phyloP scores from a whole-genome alignment of 2,888 invertebrate genomes.

The Thecophora atra region DNA sequence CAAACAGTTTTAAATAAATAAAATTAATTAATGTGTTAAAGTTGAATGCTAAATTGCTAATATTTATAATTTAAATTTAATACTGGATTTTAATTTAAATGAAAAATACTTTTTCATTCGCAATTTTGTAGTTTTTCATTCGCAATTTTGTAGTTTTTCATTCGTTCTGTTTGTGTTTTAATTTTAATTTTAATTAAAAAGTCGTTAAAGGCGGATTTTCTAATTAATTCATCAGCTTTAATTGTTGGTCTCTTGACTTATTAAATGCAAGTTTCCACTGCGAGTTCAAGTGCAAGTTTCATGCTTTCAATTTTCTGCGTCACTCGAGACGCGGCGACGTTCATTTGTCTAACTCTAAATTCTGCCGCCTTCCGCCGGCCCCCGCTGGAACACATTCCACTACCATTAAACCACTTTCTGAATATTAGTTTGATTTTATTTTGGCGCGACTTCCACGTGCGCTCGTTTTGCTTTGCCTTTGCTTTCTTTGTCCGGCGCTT shows the following conservation, averaged over 20 bases:
- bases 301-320: not conserved
- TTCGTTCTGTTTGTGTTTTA: too few species aligned
- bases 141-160: too few species aligned
- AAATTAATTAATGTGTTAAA: too few species aligned
- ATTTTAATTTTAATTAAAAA: too few species aligned
- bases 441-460: constrained; percentile 27
- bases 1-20: too few species aligned
- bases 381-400: not conserved
- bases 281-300: not conserved
- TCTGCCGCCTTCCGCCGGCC: not conserved
- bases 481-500: constrained; percentile 9
- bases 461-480: constrained; percentile 18
- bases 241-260: not conserved
- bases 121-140: too few species aligned
- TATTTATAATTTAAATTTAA: too few species aligned
- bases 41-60: too few species aligned
- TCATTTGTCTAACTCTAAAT: constrained; percentile 5
- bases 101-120: too few species aligned
- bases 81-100: too few species aligned
- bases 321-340: not conserved
- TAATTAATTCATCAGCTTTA: too few species aligned
- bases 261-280: not conserved
- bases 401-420: constrained; percentile 14
- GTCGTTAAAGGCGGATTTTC: too few species aligned
- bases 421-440: constrained; percentile 18